These are phyloP conservation scores for Macrosiphum euphorbiae DNA, from an alignment of 2,888 invertebrate species.

Conservation along the genomic window DNA sequence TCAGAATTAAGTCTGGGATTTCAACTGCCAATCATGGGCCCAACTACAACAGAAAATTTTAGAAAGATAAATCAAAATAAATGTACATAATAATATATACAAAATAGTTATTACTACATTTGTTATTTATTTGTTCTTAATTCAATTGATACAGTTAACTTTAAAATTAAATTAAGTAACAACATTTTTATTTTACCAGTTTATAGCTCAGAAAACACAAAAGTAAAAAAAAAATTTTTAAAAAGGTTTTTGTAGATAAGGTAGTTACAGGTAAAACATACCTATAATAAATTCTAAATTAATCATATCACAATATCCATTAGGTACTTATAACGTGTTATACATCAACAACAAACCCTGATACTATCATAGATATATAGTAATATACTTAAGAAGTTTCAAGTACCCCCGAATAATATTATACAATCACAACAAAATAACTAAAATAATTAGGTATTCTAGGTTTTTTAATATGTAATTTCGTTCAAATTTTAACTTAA, in stretches of 20 bases:
- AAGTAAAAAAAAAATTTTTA: background rate
- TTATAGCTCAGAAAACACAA: background rate
- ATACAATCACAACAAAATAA: too few relatives aligned
- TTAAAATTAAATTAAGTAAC: background rate
- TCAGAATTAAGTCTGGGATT: constrained; percentile 95
- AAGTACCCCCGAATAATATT: too few relatives aligned
- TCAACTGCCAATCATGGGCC: constrained; percentile 99
- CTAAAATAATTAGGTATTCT: too few relatives aligned
- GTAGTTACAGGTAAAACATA: too few relatives aligned
- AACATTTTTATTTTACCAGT: background rate
- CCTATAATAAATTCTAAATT: too few relatives aligned
- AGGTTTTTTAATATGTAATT: too few relatives aligned
- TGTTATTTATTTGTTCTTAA: background rate
- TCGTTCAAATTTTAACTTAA: too few relatives aligned
- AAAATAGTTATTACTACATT: background rate
- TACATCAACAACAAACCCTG: too few relatives aligned
- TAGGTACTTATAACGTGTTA: too few relatives aligned
- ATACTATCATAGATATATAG: too few relatives aligned
- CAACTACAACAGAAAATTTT: constrained; percentile 70
- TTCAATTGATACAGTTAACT: background rate
- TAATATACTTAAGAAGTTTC: too few relatives aligned
- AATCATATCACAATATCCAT: too few relatives aligned
- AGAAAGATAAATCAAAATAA: constrained; percentile 15
- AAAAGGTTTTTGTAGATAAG: background rate
- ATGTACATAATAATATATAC: background rate